These are phyloP conservation scores for Hippoglossus hippoglossus DNA, from an alignment of 2,797 vertebrate genomes.

Conservation along the genomic window DNA sequence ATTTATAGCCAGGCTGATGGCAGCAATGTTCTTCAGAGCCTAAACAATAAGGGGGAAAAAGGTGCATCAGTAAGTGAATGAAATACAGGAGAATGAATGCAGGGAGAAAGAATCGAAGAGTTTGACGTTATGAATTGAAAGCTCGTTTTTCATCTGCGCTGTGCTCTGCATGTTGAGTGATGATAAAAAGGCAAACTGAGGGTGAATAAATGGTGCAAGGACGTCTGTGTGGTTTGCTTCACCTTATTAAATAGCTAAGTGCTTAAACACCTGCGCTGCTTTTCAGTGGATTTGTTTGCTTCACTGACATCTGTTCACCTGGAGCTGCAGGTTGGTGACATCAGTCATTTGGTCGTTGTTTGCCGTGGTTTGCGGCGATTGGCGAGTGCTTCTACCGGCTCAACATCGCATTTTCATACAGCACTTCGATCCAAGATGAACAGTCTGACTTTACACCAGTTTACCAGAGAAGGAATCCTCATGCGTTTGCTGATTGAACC, in stretches of 20 bases:
- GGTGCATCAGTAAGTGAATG: slow-evolving; percentile 19
- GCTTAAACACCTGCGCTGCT: not conserved
- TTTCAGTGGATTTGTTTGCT: slow-evolving; percentile 4
- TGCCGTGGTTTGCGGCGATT: not conserved
- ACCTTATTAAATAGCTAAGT: slow-evolving; percentile 4
- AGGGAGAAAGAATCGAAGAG: slow-evolving; percentile 1
- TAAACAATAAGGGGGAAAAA: slow-evolving; percentile 67
- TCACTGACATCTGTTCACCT: slow-evolving; percentile 1
- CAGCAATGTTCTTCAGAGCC: slow-evolving; percentile 98
- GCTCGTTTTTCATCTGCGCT: slow-evolving; percentile 2
- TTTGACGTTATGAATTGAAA: not conserved
- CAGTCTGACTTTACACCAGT: too few relatives aligned
- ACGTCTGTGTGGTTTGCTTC: slow-evolving; percentile 1
- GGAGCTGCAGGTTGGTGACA: not conserved
- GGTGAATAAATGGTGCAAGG: slow-evolving; percentile 3
- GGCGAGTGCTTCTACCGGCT: too few relatives aligned
- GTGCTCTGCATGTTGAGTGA: slow-evolving; percentile 2
- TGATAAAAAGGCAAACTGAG: slow-evolving; percentile 5
- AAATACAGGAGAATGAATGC: slow-evolving; percentile 3
- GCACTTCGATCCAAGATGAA: too few relatives aligned
- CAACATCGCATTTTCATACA: too few relatives aligned
- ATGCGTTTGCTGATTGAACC: too few relatives aligned
- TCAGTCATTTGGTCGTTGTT: not conserved
- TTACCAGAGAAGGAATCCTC: too few relatives aligned
- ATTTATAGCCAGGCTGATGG: slow-evolving; percentile 98